A percentile compares a stretch with the other conserved stretches of the same genome.
Evolutionary conservation across 2,888 invertebrate genomes (phyloP).

Genomic region (Phyto melanocephala): DNA sequence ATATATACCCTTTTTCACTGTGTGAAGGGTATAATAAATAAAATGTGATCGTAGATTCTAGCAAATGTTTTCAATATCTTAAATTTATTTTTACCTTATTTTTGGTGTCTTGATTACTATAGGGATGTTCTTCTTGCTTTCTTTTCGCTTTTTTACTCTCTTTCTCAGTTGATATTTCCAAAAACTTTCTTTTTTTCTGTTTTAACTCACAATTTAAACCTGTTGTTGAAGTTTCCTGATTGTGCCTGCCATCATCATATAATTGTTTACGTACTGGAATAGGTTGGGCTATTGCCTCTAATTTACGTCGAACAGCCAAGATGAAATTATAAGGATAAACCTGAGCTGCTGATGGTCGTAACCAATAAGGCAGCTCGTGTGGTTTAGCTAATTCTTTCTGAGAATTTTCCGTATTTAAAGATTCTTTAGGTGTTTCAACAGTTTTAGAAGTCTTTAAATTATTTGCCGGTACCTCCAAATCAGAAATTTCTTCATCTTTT

Average conservation of each 20-base stretch:
- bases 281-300: constrained; percentile 75
- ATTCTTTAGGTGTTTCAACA: background rate
- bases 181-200: constrained; percentile 33
- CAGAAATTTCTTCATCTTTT: background rate
- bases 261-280: background rate
- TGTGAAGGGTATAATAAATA: no score
- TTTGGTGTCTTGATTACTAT: background rate
- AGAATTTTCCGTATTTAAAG: background rate
- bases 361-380: constrained; percentile 74
- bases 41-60: no score
- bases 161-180: constrained; percentile 8
- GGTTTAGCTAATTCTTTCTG: background rate
- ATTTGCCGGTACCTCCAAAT: constrained; percentile 15
- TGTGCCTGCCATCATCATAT: background rate
- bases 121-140: background rate
- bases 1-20: no score
- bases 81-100: no score
- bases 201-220: constrained; percentile 26
- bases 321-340: constrained; percentile 83
- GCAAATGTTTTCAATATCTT: no score
- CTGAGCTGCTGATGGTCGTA: constrained; percentile 77
- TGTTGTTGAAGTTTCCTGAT: constrained; percentile 46
- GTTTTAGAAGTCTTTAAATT: background rate
- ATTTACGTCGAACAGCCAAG: constrained; percentile 81
- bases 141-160: constrained; percentile 38